phyloP scores from a whole-genome alignment of 2,797 vertebrate genomes.

The Spea hammondii region DNA sequence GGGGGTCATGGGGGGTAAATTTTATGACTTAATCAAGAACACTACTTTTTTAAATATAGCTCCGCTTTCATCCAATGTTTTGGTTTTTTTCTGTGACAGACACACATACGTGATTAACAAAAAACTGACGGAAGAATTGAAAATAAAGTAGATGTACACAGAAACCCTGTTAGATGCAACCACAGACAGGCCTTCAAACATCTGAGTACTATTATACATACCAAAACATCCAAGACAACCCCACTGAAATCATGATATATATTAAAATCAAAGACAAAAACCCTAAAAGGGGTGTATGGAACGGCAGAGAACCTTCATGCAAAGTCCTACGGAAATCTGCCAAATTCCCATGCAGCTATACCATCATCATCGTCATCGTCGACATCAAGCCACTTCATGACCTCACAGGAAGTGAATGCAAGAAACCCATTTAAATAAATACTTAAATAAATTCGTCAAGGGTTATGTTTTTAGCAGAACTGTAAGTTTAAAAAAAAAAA shows the following conservation, averaged over 20 bases:
- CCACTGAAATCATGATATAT: constrained; percentile 33
- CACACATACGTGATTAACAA: not conserved
- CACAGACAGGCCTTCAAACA: constrained; percentile 39
- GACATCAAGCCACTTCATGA: constrained; percentile 28
- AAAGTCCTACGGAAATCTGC: constrained; percentile 48
- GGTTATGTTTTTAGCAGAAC: constrained; percentile 21
- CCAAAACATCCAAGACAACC: constrained; percentile 25
- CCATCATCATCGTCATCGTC: constrained; percentile 18
- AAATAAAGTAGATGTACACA: constrained; percentile 27
- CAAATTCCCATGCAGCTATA: constrained; percentile 50
- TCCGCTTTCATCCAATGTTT: constrained; percentile 36
- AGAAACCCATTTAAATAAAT: constrained; percentile 24
- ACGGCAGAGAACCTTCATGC: constrained; percentile 50
- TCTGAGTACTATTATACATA: constrained; percentile 35
- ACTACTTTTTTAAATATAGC: constrained; percentile 30
- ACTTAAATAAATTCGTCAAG: not conserved
- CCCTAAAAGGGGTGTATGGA: constrained; percentile 31
- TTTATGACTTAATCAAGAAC: too few relatives aligned
- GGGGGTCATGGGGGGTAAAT: too few relatives aligned
- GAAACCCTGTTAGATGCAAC: constrained; percentile 25
- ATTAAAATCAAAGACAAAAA: constrained; percentile 42
- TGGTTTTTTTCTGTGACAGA: constrained; percentile 25
- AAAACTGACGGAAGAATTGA: not conserved
- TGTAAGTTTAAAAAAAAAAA: constrained; percentile 12
- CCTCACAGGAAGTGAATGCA: constrained; percentile 38